Evolutionary conservation across 64 coral and sea anemone species (phyloP).

Genomic region (Pocillopora verrucosa): DNA sequence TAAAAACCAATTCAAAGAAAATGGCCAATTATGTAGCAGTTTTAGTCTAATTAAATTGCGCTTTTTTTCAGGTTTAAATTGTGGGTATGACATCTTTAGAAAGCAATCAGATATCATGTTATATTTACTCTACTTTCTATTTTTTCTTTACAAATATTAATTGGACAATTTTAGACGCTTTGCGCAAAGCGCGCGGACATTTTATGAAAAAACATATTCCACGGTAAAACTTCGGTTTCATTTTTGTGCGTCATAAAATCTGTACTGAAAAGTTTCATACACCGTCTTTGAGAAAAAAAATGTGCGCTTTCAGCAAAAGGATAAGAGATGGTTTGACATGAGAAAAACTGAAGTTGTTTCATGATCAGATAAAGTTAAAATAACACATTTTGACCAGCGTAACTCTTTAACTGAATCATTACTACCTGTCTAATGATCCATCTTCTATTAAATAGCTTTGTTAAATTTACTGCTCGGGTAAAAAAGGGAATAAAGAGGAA

Average conservation of each 20-base stretch:
- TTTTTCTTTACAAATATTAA: slow-evolving; percentile 36
- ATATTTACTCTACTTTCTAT: slow-evolving; percentile 21
- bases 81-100: slow-evolving; percentile 5
- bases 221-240: neutral
- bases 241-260: neutral
- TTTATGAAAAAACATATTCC: neutral
- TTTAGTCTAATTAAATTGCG: slow-evolving; percentile 37
- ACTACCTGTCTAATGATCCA: too few relatives aligned
- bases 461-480: too few relatives aligned
- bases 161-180: neutral
- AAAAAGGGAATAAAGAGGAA: too few relatives aligned
- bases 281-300: too few relatives aligned
- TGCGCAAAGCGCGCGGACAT: neutral
- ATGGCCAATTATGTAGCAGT: slow-evolving; percentile 7
- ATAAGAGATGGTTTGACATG: too few relatives aligned
- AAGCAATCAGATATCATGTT: slow-evolving; percentile 15
- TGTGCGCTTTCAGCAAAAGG: too few relatives aligned
- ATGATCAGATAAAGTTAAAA: neutral
- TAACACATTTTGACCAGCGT: too few relatives aligned
- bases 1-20: neutral
- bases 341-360: too few relatives aligned
- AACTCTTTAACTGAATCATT: too few relatives aligned
- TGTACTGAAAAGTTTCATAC: too few relatives aligned
- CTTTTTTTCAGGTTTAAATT: slow-evolving; percentile 26
- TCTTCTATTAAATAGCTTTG: too few relatives aligned